A percentile compares a stretch with the other conserved stretches of the same genome.
Evolutionary conservation across 2,113 vertebrate species (phyloP).

Genomic region (Sterna hirundo): DNA sequence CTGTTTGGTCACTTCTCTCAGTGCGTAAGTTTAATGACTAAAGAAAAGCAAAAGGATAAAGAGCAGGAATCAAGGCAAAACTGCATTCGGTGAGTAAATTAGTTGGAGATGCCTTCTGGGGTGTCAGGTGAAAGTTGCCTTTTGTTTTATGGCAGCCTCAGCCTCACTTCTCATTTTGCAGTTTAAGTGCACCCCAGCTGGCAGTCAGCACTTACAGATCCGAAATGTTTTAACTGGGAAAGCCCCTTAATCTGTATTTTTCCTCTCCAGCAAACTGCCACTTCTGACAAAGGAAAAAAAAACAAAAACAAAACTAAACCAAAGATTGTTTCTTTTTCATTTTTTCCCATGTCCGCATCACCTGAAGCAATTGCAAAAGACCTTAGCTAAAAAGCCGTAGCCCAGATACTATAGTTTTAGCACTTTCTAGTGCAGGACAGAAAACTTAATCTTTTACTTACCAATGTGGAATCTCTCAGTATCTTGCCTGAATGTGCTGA

Average conservation of each 20-base stretch:
- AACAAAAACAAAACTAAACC: not conserved
- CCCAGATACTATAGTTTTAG: not conserved
- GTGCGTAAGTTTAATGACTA: not conserved
- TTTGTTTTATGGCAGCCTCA: not conserved
- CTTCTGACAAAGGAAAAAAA: not conserved
- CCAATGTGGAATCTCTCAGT: not conserved
- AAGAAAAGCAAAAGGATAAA: not conserved
- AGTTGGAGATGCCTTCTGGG: not conserved
- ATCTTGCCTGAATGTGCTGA: not conserved
- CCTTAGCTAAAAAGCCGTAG: not conserved
- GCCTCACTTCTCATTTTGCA: not conserved
- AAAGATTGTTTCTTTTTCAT: not conserved
- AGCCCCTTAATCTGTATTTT: not conserved
- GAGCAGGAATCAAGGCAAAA: not conserved
- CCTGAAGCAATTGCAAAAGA: not conserved
- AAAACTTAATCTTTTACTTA: not conserved
- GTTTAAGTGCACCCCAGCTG: not conserved
- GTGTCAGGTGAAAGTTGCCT: not conserved
- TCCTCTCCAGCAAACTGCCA: not conserved
- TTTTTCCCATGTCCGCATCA: rapidly evolving
- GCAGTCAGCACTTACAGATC: not conserved
- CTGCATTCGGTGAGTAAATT: rapidly evolving
- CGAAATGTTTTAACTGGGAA: not conserved
- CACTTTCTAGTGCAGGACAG: not conserved
- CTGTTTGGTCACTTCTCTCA: rapidly evolving